A percentile compares a stretch with the other conserved stretches of the same genome.
phyloP scores from a whole-genome alignment of 1,140 invertebrate genomes.

The Drosophila guanche region DNA sequence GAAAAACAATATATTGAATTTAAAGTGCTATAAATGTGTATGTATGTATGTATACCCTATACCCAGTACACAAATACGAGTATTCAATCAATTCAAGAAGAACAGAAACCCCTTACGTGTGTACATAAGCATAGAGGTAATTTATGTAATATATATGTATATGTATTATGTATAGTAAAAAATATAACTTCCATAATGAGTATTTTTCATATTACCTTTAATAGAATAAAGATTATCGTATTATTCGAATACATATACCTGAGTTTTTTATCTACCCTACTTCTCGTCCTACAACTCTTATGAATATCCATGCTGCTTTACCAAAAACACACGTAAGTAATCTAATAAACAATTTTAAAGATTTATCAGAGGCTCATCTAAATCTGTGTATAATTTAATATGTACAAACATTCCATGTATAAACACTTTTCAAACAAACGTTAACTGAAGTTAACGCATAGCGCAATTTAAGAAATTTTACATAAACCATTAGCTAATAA shows the following conservation, averaged over 20 bases:
- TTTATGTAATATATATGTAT: constrained; percentile 59
- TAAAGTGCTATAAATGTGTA: constrained; percentile 15
- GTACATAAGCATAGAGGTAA: constrained; percentile 64
- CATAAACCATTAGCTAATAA: too few species aligned
- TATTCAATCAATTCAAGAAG: constrained; percentile 30
- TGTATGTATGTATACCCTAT: constrained; percentile 29
- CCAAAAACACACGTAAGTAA: too few species aligned
- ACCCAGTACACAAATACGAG: constrained; percentile 30
- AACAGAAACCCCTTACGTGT: constrained; percentile 42
- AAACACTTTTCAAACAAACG: too few species aligned
- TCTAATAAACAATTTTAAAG: too few species aligned
- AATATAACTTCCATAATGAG: constrained; percentile 79
- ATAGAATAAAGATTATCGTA: constrained; percentile 78
- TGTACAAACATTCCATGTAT: too few species aligned
- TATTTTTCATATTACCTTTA: constrained; percentile 79
- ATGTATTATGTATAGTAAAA: constrained; percentile 70
- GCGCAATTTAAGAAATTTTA: too few species aligned
- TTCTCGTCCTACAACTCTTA: too few species aligned
- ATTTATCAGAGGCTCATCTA: too few species aligned
- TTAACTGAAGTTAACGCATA: too few species aligned
- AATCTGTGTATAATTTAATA: too few species aligned
- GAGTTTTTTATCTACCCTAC: too few species aligned
- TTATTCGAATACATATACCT: constrained; percentile 52
- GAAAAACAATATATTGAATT: constrained; percentile 16
- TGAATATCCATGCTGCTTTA: too few species aligned